Conservation (phyloP, 2,888 invertebrate genomes). For the Brachylomia viminalis region DNA sequence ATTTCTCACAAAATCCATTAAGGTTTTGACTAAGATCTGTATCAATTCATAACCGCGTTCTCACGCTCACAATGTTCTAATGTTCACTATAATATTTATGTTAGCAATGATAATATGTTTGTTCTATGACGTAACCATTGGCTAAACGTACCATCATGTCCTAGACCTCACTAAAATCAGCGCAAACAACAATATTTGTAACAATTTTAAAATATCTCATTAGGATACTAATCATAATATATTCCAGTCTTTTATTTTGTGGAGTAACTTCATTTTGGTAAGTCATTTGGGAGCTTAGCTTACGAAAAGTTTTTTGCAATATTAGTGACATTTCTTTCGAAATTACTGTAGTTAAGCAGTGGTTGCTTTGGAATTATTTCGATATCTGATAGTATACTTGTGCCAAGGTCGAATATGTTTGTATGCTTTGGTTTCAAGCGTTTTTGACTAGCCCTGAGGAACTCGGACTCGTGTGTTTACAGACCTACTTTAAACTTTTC, state of each 20-base stretch:
- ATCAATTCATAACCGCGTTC: conserved; percentile 48
- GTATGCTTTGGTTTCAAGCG: neutral
- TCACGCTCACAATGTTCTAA: conserved; percentile 49
- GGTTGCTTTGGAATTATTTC: conserved; percentile 24
- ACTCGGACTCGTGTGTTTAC: conserved; percentile 1
- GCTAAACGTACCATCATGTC: conserved; percentile 17
- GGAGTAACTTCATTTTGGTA: conserved; percentile 25
- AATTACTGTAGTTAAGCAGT: conserved; percentile 33
- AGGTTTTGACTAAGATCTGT: conserved; percentile 44
- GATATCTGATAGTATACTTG: neutral
- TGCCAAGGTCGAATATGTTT: conserved; percentile 13
- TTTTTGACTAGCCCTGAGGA: neutral
- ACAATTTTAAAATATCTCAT: conserved; percentile 40
- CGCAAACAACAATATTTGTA: conserved; percentile 19
- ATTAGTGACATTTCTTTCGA: conserved; percentile 32
- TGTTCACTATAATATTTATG: conserved; percentile 16
- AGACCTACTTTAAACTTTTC: conserved; percentile 6
- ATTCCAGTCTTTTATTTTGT: conserved; percentile 30
- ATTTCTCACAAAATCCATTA: conserved; percentile 52
- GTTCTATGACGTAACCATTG: conserved; percentile 26
- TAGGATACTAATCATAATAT: conserved; percentile 35
- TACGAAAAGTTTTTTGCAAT: conserved; percentile 39
- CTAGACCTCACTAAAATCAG: conserved; percentile 20
- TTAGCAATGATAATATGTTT: conserved; percentile 9
- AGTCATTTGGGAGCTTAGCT: conserved; percentile 1